Evolutionary conservation across 2,797 vertebrate species (phyloP).

Genomic region (Tragelaphus oryx): DNA sequence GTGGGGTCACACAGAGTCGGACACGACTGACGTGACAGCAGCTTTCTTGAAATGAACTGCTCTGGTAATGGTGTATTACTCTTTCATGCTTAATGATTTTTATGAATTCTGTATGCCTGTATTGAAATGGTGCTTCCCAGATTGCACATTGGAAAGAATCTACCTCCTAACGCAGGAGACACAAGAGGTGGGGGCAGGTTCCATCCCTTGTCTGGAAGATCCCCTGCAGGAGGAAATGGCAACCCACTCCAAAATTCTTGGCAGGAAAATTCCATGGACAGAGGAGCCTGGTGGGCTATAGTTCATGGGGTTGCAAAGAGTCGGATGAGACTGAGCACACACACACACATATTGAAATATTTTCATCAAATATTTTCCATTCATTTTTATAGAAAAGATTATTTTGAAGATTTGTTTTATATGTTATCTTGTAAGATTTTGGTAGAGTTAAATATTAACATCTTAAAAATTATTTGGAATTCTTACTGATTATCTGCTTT

Average conservation of each 20-base stretch:
- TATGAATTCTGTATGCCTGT: neutral
- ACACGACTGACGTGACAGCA: too few relatives aligned
- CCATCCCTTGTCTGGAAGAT: neutral
- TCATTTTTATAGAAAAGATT: neutral
- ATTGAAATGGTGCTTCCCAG: neutral
- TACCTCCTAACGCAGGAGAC: neutral
- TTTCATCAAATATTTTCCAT: neutral
- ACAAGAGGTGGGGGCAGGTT: neutral
- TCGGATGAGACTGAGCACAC: neutral
- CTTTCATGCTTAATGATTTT: neutral
- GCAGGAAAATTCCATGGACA: neutral
- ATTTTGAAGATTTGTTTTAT: neutral
- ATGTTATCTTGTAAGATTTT: neutral
- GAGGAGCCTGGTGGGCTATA: neutral
- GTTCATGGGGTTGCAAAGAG: neutral
- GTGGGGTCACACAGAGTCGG: too few relatives aligned
- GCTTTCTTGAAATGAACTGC: neutral
- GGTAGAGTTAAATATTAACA: neutral
- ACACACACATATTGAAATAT: neutral
- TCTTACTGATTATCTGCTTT: neutral
- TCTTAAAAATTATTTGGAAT: constrained; percentile 7
- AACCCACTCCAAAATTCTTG: neutral
- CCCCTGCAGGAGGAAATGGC: neutral
- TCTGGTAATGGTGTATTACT: neutral
- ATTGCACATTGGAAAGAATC: neutral